Evolutionary conservation across 2,888 invertebrate species (phyloP).

Genomic region (Chalcis sispes): DNA sequence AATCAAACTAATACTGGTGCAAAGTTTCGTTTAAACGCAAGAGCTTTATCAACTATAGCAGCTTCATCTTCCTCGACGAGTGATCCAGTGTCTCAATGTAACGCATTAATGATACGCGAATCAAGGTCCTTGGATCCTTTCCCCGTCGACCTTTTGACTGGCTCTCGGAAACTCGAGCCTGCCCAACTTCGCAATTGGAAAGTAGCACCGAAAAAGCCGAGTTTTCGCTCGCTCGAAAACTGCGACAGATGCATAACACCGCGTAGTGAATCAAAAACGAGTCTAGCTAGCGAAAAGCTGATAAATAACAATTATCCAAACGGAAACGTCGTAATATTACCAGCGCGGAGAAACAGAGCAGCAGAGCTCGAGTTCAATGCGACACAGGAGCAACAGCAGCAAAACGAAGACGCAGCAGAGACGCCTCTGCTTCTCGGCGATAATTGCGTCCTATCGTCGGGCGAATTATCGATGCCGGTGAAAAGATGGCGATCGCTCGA

Average conservation of each 20-base stretch:
- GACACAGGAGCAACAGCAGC: not conserved
- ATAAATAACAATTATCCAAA: conserved; percentile 79
- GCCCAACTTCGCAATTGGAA: conserved; percentile 41
- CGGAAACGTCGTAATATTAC: conserved; percentile 71
- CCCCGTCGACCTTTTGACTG: conserved; percentile 69
- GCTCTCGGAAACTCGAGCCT: conserved; percentile 38
- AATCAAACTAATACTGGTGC: conserved; percentile 1
- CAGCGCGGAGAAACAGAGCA: not conserved
- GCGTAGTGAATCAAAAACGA: conserved; percentile 73
- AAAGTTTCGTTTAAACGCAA: conserved; percentile 67
- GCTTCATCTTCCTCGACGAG: conserved; percentile 79
- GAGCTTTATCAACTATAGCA: conserved; percentile 82
- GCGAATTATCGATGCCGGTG: conserved; percentile 62
- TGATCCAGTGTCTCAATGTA: conserved; percentile 56
- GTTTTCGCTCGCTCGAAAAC: conserved; percentile 77
- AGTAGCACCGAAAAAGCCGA: conserved; percentile 65
- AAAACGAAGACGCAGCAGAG: conserved; percentile 73
- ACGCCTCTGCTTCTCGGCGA: conserved; percentile 75
- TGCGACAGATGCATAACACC: conserved; percentile 74
- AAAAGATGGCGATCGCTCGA: conserved; percentile 90
- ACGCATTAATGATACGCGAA: conserved; percentile 76
- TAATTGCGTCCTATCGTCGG: conserved; percentile 59
- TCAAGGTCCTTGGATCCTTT: conserved; percentile 83
- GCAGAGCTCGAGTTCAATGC: not conserved
- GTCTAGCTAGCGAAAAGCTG: conserved; percentile 72